Base-by-base conservation (phyloP, 1,140 invertebrate genomes). In the Trialeurodes vaporariorum region DNA sequence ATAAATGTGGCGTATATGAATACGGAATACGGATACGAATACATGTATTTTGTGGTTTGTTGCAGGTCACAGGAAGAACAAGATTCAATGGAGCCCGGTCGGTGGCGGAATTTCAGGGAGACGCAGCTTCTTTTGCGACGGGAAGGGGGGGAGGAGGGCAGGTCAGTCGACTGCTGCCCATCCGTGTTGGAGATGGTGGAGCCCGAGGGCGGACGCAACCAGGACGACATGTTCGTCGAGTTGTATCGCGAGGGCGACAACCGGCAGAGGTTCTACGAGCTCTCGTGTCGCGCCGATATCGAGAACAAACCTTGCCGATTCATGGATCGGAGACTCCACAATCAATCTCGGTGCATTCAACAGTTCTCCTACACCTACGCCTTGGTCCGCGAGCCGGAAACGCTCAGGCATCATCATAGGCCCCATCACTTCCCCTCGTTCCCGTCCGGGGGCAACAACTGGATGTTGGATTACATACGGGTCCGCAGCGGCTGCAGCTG, bases 331-430 rank as follows among this genome's bases (percentile, higher is more conserved):
- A 82, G 84, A 65, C 79, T 89, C 25, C 82, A 82, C 73, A 84
- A 84, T 70, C 83, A 85, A 63, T 91, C 90, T 2, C 80, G 82
- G 72, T 94, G 92, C 78, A 85, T 89, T 12, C 91, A 93, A 77
- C 87, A 88, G 76, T 90, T 88, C 77, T 88, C 88, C n/a, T 93
- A 88, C 75, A 85, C 87, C 0, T 94, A 93, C 77, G 92, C 91
- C 17, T 82, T 93, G 66, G 87, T 93, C 25, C 73, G 76, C 63
- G 69, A 82, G 72, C 81, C 79, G 72, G 70, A 76, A 67, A 76
- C 72, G 65, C 73, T 68, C 17, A 76, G 74, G 71, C 74, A 77
- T 67, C 74, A 77, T 69, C 79, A 78, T 21, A 77, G 77, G 65
- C 67, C 70, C 34, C 71, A 72, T 27, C 78, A 77, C 60, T 82